A percentile compares a stretch with the other conserved stretches of the same genome.
phyloP scores from a whole-genome alignment of 2,888 invertebrate genomes.

The Dasysyrphus tricinctus region DNA sequence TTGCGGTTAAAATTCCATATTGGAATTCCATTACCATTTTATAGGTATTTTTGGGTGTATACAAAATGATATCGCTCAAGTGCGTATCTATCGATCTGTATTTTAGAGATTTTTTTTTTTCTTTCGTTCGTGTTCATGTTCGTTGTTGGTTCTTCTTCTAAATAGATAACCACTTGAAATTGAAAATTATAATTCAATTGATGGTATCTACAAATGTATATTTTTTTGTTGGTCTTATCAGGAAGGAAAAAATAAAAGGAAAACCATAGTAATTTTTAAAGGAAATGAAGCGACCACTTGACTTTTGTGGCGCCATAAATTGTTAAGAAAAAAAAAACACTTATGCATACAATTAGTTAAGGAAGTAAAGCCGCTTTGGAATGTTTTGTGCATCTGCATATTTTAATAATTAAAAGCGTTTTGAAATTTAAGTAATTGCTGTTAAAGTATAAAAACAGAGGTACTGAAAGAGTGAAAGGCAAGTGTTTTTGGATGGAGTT shows the following conservation, averaged over 20 bases:
- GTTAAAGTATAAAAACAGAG: too few relatives aligned
- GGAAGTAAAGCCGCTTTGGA: neutral
- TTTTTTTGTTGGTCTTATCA: conserved; percentile 50
- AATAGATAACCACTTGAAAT: conserved; percentile 63
- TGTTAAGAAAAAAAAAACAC: neutral
- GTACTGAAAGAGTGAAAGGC: too few relatives aligned
- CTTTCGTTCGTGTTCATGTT: neutral
- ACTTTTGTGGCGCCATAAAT: conserved; percentile 54
- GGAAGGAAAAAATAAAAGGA: conserved; percentile 17
- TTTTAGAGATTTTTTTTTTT: conserved; percentile 11
- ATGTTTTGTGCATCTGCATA: neutral
- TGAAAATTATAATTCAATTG: conserved; percentile 67
- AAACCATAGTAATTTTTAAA: conserved; percentile 14
- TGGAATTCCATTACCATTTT: conserved; percentile 62
- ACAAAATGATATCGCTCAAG: conserved; percentile 56
- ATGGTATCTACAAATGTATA: neutral
- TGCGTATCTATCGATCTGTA: conserved; percentile 48
- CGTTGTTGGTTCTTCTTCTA: conserved; percentile 6
- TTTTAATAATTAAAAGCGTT: neutral
- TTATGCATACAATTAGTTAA: neutral
- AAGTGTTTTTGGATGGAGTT: too few relatives aligned
- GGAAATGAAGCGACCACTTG: conserved; percentile 49
- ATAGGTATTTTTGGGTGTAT: conserved; percentile 38
- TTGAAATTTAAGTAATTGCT: neutral
- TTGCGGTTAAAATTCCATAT: conserved; percentile 41